Percentiles rank a stretch among this genome's conserved stretches.
Evolutionary conservation across 2,888 invertebrate species (phyloP).

Genomic region (Agrotis puta): DNA sequence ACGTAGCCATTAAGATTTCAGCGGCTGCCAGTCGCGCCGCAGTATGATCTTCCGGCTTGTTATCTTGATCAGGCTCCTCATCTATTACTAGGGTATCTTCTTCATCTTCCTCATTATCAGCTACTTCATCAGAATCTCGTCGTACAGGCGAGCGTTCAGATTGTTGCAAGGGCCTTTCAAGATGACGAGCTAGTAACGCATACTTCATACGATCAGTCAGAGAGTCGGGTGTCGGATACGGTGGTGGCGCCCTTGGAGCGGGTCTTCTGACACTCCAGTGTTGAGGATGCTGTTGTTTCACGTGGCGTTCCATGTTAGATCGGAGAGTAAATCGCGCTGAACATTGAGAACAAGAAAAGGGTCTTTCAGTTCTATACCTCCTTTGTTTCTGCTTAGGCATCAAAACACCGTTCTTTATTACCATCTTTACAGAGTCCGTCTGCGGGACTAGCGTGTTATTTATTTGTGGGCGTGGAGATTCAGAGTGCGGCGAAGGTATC

Average conservation of each 20-base stretch:
- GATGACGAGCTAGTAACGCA: conserved; percentile 95
- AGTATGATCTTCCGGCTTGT: conserved; percentile 79
- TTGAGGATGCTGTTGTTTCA: conserved; percentile 98
- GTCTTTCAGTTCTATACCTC: conserved; percentile 96
- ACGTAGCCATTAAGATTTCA: conserved; percentile 90
- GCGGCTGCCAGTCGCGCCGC: conserved; percentile 91
- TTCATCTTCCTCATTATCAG: conserved; percentile 92
- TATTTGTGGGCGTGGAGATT: conserved; percentile 88
- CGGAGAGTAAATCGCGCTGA: conserved; percentile 97
- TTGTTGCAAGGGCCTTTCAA: conserved; percentile 91
- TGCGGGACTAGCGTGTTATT: conserved; percentile 83
- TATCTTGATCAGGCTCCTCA: conserved; percentile 88
- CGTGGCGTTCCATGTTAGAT: conserved; percentile 98
- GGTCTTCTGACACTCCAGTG: conserved; percentile 95
- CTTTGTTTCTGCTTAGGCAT: conserved; percentile 98
- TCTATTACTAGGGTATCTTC: conserved; percentile 93
- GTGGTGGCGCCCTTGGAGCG: conserved; percentile 84
- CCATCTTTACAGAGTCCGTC: conserved; percentile 95
- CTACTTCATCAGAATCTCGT: conserved; percentile 90
- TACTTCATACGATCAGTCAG: conserved; percentile 92
- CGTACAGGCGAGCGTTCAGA: conserved; percentile 83
- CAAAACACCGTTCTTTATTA: conserved; percentile 96
- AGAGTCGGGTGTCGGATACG: conserved; percentile 79
- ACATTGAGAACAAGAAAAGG: conserved; percentile 97
- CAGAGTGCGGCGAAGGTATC: conserved; percentile 86